Evolutionary conservation across 2,888 invertebrate species (phyloP), one percentile per base, ranked within the genome.

Genomic region (Molanna angustata): DNA sequence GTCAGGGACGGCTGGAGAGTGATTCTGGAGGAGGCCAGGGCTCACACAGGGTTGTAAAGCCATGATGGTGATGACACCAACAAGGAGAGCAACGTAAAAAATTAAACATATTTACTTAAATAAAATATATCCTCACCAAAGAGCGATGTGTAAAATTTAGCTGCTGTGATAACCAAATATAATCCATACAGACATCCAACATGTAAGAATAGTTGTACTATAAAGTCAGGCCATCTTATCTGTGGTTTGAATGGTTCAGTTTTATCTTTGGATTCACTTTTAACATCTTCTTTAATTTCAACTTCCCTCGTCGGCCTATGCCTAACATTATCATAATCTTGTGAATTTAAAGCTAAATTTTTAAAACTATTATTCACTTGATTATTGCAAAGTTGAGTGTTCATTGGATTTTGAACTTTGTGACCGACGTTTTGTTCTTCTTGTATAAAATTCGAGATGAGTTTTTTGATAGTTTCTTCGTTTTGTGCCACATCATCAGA

Each of bases 211-310:
- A 84, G 61, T 72, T 89, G 89, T 16, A 80, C 89, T 13, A 71
- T 65, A 1, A 88, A 70, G 67, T 90, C 89, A 0, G 83, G 85
- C 89, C 89, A 90, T 66, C 80, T 78, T 53, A 88, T 43, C 11
- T 43, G 32, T 6, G 50, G 37, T 7, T 21, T 21, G 13, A 47
- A 47, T 22, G 47, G 47, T 37, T 47, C 47, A 13, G 31, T 18
- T 22, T 13, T 14, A 20, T n/a, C 27, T 27, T 27, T 27, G 27
- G 27, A 7, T 7, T 27, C 27, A 27, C 11, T 27, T 27, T 7
- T 7, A 4, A 7, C 27, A 7, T 27, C 27, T 11, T 47, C 37
- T 47, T 47, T 20, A 7, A 37, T n/a, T 4, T 39, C 37, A 13
- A 27, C 13, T 14, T 37, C 46, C 11, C 6, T 27, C 17, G 22